phyloP scores from a whole-genome alignment of 1,140 invertebrate genomes.

The Macrotrachela quadricornifera region DNA sequence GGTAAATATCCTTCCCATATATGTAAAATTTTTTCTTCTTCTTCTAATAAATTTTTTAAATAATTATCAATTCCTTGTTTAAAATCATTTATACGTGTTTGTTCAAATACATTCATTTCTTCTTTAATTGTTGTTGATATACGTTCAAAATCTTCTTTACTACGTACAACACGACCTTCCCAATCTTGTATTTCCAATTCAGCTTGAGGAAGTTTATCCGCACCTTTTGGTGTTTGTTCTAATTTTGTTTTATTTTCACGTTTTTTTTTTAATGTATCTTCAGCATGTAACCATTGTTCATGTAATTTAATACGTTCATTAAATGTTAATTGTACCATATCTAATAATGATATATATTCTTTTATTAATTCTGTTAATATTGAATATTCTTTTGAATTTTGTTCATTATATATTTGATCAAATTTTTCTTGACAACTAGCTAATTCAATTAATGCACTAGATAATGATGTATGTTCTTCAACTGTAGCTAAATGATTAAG shows the following conservation, averaged over 20 bases:
- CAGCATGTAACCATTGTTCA: slow-evolving; percentile 89
- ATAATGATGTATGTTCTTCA: slow-evolving; percentile 79
- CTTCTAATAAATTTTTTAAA: too few species aligned
- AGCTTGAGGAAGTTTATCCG: neutral
- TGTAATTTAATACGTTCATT: slow-evolving; percentile 90
- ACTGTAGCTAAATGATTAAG: slow-evolving; percentile 73
- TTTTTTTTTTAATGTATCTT: slow-evolving; percentile 76
- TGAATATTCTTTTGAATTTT: slow-evolving; percentile 82
- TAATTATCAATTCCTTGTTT: slow-evolving; percentile 33
- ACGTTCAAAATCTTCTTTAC: slow-evolving; percentile 82
- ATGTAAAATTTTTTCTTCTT: too few species aligned
- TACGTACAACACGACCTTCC: slow-evolving; percentile 80
- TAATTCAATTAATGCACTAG: slow-evolving; percentile 67
- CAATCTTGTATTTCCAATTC: slow-evolving; percentile 38
- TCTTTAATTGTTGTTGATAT: slow-evolving; percentile 87
- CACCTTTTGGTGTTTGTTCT: slow-evolving; percentile 32
- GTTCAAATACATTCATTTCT: slow-evolving; percentile 77
- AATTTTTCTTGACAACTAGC: slow-evolving; percentile 76
- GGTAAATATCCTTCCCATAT: too few species aligned
- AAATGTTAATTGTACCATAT: slow-evolving; percentile 85
- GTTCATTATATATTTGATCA: slow-evolving; percentile 62
- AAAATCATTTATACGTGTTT: slow-evolving; percentile 65
- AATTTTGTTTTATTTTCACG: slow-evolving; percentile 74
- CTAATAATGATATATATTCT: slow-evolving; percentile 78
- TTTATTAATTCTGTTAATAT: slow-evolving; percentile 74